Percentiles rank a stretch among this genome's conserved stretches.
Evolutionary conservation across 2,113 vertebrate genomes (phyloP).

Genomic region (Phalacrocorax brasilianus): DNA sequence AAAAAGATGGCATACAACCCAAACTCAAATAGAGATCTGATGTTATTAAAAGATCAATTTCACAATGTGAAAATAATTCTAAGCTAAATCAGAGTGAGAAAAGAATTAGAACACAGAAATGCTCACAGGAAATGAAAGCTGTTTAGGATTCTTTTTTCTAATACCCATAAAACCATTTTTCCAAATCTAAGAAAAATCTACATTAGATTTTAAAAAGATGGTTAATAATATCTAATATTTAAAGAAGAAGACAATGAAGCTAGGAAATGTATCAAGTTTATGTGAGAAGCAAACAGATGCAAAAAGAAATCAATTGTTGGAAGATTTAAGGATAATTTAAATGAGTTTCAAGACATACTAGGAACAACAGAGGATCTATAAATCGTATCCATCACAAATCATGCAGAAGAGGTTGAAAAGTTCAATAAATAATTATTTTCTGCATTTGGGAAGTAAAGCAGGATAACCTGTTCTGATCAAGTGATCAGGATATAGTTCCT

Average conservation of each 20-base stretch:
- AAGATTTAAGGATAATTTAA: slow-evolving; percentile 30
- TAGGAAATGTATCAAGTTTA: not conserved
- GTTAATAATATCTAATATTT: not conserved
- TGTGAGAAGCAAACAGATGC: not conserved
- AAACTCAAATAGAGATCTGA: not conserved
- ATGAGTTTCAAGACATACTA: slow-evolving; percentile 1
- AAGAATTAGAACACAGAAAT: not conserved
- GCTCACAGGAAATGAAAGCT: not conserved
- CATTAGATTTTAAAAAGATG: not conserved
- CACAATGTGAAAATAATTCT: not conserved
- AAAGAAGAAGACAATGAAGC: not conserved
- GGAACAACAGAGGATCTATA: slow-evolving; percentile 21
- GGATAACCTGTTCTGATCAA: not conserved
- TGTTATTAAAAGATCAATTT: not conserved
- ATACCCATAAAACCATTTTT: not conserved
- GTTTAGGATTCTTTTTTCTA: not conserved
- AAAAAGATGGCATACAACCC: not conserved
- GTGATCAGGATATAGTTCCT: not conserved
- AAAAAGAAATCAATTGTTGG: not conserved
- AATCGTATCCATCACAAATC: not conserved
- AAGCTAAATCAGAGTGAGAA: not conserved
- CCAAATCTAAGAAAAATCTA: not conserved
- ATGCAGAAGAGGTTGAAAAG: slow-evolving; percentile 28
- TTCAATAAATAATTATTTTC: slow-evolving; percentile 59
- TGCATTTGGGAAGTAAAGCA: slow-evolving; percentile 6